Evolutionary conservation across 1,140 invertebrate species (phyloP).

Genomic region (Ips typographus): DNA sequence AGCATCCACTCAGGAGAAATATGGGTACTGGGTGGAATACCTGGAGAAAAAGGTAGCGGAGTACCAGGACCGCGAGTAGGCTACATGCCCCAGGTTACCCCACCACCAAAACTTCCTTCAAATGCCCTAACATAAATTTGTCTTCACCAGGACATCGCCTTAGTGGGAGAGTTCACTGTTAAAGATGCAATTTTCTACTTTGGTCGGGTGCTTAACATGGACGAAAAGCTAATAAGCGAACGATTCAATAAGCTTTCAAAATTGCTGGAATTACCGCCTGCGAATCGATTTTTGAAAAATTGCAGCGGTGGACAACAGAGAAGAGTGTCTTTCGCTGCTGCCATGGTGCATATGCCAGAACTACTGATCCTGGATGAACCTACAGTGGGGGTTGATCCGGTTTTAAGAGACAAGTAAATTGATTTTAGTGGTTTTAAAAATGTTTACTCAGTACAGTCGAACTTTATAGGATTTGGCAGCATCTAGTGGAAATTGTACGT

Average conservation of each 20-base stretch:
- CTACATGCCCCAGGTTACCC: slow-evolving; percentile 77
- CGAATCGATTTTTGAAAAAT: slow-evolving; percentile 61
- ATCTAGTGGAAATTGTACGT: slow-evolving; percentile 73
- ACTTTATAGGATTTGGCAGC: slow-evolving; percentile 82
- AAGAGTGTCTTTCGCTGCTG: slow-evolving; percentile 82
- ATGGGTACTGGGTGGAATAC: slow-evolving; percentile 75
- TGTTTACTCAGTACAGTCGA: background rate
- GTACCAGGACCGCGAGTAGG: slow-evolving; percentile 78
- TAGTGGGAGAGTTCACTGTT: slow-evolving; percentile 85
- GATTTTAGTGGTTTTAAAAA: background rate
- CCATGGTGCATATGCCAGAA: slow-evolving; percentile 84
- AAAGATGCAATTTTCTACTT: slow-evolving; percentile 86
- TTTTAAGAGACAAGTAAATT: slow-evolving; percentile 76
- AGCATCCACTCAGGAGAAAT: slow-evolving; percentile 74
- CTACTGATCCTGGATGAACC: slow-evolving; percentile 90
- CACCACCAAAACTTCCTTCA: background rate
- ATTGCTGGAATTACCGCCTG: slow-evolving; percentile 72
- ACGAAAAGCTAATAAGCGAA: slow-evolving; percentile 62
- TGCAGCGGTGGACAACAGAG: slow-evolving; percentile 88
- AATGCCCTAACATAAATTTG: background rate
- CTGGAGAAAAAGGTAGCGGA: slow-evolving; percentile 70
- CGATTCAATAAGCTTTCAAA: slow-evolving; percentile 69
- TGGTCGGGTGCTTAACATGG: slow-evolving; percentile 82
- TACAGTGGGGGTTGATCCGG: slow-evolving; percentile 88
- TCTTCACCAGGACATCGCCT: slow-evolving; percentile 73